Conservation (phyloP, 1,140 invertebrate species). For the Drosophila simulans region DNA sequence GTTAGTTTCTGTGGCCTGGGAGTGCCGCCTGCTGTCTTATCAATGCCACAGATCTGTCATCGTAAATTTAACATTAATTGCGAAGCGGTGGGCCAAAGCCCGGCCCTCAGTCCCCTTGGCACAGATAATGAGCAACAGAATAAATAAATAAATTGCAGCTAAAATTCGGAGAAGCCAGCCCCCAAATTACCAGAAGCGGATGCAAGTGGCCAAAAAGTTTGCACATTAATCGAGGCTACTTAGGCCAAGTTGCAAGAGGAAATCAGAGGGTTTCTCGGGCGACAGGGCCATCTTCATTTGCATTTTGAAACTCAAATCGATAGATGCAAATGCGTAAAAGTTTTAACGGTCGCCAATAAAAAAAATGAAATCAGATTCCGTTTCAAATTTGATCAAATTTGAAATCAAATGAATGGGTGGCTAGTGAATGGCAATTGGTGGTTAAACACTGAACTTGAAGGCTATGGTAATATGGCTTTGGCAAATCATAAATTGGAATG, state of each 20-base stretch:
- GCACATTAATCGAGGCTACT: constrained; percentile 64
- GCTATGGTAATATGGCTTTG: no score
- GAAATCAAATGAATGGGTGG: neutral
- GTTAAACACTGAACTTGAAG: constrained; percentile 15
- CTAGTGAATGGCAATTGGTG: neutral
- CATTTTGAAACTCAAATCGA: constrained; percentile 37
- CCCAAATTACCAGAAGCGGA: constrained; percentile 49
- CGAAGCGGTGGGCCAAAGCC: neutral
- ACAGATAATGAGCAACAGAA: constrained; percentile 56
- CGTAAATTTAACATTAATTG: constrained; percentile 65
- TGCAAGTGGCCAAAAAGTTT: constrained; percentile 65
- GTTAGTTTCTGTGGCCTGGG: constrained; percentile 16
- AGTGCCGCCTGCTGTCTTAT: constrained; percentile 23
- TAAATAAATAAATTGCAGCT: constrained; percentile 55
- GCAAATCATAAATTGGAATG: neutral
- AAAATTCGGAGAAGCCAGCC: neutral
- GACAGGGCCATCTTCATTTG: constrained; percentile 31
- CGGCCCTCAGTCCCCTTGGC: neutral
- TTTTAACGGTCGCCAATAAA: constrained; percentile 1
- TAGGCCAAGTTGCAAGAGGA: constrained; percentile 30
- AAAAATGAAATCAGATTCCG: neutral
- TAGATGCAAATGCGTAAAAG: constrained; percentile 48
- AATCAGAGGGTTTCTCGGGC: constrained; percentile 1
- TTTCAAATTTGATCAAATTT: constrained; percentile 42
- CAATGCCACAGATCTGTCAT: constrained; percentile 55